Conservation (phyloP, 1,140 invertebrate species). For the Pinna nobilis region DNA sequence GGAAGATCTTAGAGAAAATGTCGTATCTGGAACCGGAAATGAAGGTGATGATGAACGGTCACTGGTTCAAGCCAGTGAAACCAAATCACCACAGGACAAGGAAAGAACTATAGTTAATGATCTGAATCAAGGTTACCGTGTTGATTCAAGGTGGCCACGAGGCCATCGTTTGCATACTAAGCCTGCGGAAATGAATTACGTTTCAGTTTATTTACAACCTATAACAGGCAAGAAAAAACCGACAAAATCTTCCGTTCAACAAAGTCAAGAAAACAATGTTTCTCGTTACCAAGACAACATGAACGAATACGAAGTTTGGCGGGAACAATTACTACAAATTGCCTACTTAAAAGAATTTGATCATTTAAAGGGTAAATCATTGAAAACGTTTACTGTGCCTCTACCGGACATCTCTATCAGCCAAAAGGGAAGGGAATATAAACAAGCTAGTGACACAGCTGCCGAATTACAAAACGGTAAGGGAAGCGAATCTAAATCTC, state of each 20-base stretch:
- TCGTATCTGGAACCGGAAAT: neutral
- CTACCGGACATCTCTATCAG: conserved; percentile 3
- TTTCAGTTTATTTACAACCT: neutral
- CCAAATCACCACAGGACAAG: no score
- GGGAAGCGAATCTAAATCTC: no score
- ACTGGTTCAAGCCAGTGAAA: no score
- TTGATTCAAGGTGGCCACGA: conserved; percentile 6
- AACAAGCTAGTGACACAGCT: no score
- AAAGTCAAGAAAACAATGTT: neutral
- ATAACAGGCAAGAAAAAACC: neutral
- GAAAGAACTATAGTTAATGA: no score
- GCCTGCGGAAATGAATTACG: neutral
- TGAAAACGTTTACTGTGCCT: neutral
- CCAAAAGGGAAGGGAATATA: no score
- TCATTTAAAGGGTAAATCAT: neutral
- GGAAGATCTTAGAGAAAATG: neutral
- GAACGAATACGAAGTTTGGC: conserved; percentile 5
- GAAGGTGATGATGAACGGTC: no score
- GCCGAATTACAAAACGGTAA: no score
- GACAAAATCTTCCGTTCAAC: neutral
- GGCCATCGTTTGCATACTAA: conserved; percentile 3
- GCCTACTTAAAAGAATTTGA: conserved; percentile 15
- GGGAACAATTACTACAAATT: conserved; percentile 13
- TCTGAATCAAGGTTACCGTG: neutral
- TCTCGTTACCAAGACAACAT: neutral